Evolutionary conservation across 1,140 invertebrate species (phyloP), one percentile per base, ranked within the genome.

Genomic region (Bombus superbus): DNA sequence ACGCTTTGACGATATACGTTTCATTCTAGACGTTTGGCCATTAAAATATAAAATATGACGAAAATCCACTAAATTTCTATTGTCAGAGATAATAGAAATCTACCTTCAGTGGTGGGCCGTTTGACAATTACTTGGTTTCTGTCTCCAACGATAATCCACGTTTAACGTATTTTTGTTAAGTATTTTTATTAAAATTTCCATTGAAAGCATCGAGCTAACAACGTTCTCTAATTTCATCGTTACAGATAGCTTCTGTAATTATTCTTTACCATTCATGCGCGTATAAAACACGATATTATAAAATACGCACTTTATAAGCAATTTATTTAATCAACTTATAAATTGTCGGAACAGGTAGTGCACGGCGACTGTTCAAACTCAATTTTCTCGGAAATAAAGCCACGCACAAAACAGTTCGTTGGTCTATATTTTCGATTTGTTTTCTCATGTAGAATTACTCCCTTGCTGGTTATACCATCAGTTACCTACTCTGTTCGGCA

Each of bases 241-340:
- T 32, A n/a, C 64, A 66, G 32, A 6, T 66, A 15, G 13, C n/a
- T 66, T 66, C 32, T 0, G 6, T 13, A 18, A 32, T 62, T n/a
- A 66, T 66, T 66, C n/a, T 32, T 15, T 13, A 5, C 59, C 59
- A 28, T 62, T n/a, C 28, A 2, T 62, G 25, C 10, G 59, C 59
- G 28, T 62, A 62, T 25, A 62, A 28, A 25, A 3, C 10, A 59
- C 57, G 57, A n/a, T n/a, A 62, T n/a, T 28, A n/a, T 28, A 62
- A 62, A 62, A 28, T 62, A 62, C 4, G 5, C 59, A 13, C 13
- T 62, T 62, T 62, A 62, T 11, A 62, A 62, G 59, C 59, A 62
- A 62, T 62, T 62, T 62, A 62, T 62, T 62, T 62, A 62, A 62
- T 62, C 59, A 62, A 62, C 59, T 62, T 62, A n/a, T 13, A 62